Evolutionary conservation across 1,140 invertebrate genomes (phyloP).

Genomic region (Bacillus rossius): DNA sequence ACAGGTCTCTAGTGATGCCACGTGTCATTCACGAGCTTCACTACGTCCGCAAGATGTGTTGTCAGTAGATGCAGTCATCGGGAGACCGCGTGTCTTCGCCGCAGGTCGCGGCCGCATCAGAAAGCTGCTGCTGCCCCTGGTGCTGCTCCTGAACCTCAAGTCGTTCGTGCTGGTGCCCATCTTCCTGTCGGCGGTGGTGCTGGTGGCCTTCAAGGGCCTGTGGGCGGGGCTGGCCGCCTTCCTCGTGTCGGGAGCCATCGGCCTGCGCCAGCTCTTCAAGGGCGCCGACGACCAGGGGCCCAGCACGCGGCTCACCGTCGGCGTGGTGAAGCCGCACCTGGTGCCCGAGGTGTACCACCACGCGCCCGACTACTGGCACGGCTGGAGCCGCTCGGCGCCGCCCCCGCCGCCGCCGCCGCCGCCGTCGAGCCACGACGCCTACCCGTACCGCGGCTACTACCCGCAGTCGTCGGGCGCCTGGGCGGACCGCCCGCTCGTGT

Average conservation of each 20-base stretch:
- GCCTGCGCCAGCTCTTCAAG: slow-evolving; percentile 45
- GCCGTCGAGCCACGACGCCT: not conserved
- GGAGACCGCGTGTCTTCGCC: too few species aligned
- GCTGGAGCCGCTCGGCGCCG: slow-evolving; percentile 8
- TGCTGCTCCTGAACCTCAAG: slow-evolving; percentile 57
- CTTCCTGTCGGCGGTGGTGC: slow-evolving; percentile 51
- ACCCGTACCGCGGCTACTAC: slow-evolving; percentile 1
- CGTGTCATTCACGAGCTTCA: too few species aligned
- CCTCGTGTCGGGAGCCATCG: slow-evolving; percentile 49
- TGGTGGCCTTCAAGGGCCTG: slow-evolving; percentile 58
- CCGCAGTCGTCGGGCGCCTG: not conserved
- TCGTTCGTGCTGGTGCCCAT: slow-evolving; percentile 55
- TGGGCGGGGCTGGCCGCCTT: slow-evolving; percentile 56
- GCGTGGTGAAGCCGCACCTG: slow-evolving; percentile 3
- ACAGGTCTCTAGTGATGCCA: too few species aligned
- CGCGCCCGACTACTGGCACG: not conserved
- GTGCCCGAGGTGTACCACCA: slow-evolving; percentile 6
- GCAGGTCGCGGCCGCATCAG: slow-evolving; percentile 52
- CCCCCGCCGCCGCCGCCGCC: not conserved
- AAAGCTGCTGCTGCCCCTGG: slow-evolving; percentile 53
- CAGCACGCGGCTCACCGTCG: slow-evolving; percentile 1
- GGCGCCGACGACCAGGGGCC: slow-evolving; percentile 13
- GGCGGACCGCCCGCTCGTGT: not conserved
- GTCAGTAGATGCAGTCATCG: too few species aligned
- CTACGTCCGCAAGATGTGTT: too few species aligned